phyloP scores from a whole-genome alignment of 2,113 vertebrate species.

The Prunella fulvescens region DNA sequence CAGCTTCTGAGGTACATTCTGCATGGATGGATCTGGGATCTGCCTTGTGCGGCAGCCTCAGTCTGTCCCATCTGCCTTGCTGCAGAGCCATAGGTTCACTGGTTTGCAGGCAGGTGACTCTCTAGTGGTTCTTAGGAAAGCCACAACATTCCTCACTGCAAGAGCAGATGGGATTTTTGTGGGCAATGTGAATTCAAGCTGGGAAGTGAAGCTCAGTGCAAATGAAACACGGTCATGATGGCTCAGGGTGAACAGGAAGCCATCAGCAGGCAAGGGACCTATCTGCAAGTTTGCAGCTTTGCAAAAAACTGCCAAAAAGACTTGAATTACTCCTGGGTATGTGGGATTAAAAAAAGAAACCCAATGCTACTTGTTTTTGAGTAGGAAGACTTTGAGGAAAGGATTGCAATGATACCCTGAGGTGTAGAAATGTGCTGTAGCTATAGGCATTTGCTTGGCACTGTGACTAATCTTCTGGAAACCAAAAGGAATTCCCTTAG shows the following conservation, averaged over 20 bases:
- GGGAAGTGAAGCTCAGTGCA: neutral
- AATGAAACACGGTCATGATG: rapidly evolving
- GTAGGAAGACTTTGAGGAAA: neutral
- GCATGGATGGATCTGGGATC: neutral
- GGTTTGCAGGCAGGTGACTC: neutral
- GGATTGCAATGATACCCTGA: neutral
- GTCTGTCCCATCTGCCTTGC: neutral
- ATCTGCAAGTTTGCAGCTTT: neutral
- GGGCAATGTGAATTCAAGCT: neutral
- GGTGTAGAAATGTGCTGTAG: neutral
- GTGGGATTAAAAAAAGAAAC: neutral
- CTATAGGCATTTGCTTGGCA: neutral
- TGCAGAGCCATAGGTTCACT: neutral
- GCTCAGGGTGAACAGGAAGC: neutral
- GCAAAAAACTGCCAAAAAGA: neutral
- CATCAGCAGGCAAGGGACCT: neutral
- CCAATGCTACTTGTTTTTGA: neutral
- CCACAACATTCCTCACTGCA: too few relatives aligned
- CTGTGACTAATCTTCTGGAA: conserved; percentile 37
- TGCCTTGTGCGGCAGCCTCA: rapidly evolving
- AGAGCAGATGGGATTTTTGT: neutral
- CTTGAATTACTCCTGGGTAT: neutral
- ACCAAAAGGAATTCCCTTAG: conserved; percentile 42
- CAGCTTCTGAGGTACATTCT: neutral
- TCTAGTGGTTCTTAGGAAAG: neutral